Conservation (phyloP, 1,140 invertebrate genomes). For the Magallana angulata region DNA sequence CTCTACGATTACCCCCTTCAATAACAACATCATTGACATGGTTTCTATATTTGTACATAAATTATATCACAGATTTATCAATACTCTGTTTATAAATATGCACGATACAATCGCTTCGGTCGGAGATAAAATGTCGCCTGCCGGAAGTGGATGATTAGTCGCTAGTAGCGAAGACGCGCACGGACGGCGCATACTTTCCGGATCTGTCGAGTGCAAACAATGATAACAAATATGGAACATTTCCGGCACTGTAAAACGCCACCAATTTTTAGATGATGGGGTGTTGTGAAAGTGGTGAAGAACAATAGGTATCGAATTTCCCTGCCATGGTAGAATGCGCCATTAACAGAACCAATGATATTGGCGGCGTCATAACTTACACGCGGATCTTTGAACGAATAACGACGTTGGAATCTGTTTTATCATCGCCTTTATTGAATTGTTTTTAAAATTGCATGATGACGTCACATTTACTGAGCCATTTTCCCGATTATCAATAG, state of each 20-base stretch:
- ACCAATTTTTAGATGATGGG: neutral
- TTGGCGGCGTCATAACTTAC: too few relatives aligned
- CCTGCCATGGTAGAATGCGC: too few relatives aligned
- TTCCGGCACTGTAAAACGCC: constrained; percentile 7
- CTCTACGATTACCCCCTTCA: too few relatives aligned
- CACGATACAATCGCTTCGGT: neutral
- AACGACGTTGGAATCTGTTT: too few relatives aligned
- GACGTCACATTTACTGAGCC: too few relatives aligned
- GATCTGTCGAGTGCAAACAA: neutral
- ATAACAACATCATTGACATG: too few relatives aligned
- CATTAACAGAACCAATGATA: too few relatives aligned
- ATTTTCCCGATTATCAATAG: too few relatives aligned
- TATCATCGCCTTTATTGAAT: too few relatives aligned
- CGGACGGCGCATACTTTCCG: neutral
- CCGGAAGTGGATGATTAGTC: constrained; percentile 12
- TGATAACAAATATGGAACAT: constrained; percentile 2
- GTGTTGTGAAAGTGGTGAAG: neutral
- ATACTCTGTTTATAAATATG: neutral
- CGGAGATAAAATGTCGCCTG: neutral
- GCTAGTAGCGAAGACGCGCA: neutral
- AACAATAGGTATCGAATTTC: neutral
- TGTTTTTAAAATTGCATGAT: too few relatives aligned
- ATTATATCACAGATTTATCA: neutral
- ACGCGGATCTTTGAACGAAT: too few relatives aligned
- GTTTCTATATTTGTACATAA: neutral